phyloP scores from a whole-genome alignment of 2,113 vertebrate genomes.

The Paramisgurnus dabryanus region DNA sequence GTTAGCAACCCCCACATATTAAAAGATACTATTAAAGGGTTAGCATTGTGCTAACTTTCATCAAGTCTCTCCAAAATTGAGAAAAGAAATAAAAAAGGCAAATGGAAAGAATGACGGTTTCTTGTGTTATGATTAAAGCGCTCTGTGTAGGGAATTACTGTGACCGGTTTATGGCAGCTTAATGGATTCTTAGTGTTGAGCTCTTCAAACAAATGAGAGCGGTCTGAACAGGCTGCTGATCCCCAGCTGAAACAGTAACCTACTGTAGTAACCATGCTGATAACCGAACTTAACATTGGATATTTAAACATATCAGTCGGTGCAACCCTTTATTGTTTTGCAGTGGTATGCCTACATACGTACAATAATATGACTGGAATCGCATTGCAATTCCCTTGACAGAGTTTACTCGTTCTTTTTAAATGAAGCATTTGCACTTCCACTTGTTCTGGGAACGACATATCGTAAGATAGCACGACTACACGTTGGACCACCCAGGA shows the following conservation, averaged over 20 bases:
- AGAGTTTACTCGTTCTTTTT: conserved; percentile 49
- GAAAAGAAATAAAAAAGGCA: not conserved
- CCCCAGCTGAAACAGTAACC: conserved; percentile 72
- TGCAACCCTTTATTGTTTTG: too few relatives aligned
- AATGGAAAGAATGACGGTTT: conserved; percentile 9
- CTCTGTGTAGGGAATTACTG: conserved; percentile 56
- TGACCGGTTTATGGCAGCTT: conserved; percentile 50
- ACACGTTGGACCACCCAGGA: conserved; percentile 74
- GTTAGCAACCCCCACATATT: too few relatives aligned
- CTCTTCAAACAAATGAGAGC: conserved; percentile 65
- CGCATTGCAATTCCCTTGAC: conserved; percentile 27
- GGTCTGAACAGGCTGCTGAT: conserved; percentile 61
- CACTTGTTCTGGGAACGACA: conserved; percentile 69
- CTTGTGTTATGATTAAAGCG: not conserved
- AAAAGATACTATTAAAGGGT: not conserved
- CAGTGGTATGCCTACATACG: not conserved
- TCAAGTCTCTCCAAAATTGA: not conserved
- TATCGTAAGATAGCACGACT: conserved; percentile 62
- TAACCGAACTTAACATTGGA: not conserved
- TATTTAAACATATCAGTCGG: not conserved
- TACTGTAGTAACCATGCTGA: not conserved
- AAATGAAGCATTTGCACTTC: conserved; percentile 71
- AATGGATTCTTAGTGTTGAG: conserved; percentile 55
- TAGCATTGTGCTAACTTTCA: not conserved
- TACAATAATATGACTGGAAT: not conserved